Percentiles rank a stretch among this genome's conserved stretches.
Evolutionary conservation across 1,140 invertebrate genomes (phyloP).

Genomic region (Stenopsyche tienmushanensis): DNA sequence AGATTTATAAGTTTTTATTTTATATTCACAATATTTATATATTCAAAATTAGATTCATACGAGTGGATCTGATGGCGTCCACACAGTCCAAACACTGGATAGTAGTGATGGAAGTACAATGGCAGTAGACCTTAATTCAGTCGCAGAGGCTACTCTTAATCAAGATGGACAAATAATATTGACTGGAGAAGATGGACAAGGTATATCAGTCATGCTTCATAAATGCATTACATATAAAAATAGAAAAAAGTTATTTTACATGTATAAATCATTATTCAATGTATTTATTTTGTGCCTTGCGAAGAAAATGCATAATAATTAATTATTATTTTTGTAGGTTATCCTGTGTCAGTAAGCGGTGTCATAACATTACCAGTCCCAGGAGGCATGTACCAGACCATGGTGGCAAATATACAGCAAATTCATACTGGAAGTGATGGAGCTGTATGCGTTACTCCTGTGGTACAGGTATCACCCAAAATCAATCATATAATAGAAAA

Average conservation of each 20-base stretch:
- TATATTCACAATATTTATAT: too few species aligned
- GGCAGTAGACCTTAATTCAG: conserved; percentile 83
- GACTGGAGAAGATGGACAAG: conserved; percentile 90
- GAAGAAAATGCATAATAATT: too few species aligned
- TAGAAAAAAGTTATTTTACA: too few species aligned
- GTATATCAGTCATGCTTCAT: conserved; percentile 56
- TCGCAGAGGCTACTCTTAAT: conserved; percentile 81
- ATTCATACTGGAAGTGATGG: conserved; percentile 73
- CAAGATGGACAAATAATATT: conserved; percentile 94
- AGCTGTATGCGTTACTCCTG: conserved; percentile 77
- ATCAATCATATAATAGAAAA: conserved; percentile 1
- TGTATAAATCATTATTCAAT: too few species aligned
- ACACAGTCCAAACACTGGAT: conserved; percentile 76
- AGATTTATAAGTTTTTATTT: too few species aligned
- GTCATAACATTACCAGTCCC: conserved; percentile 95
- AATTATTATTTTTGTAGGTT: conserved; percentile 58
- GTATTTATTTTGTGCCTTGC: too few species aligned
- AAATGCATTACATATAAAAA: too few species aligned
- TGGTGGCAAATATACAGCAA: conserved; percentile 88
- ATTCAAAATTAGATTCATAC: conserved; percentile 81
- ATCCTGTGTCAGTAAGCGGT: conserved; percentile 85
- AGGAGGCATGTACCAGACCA: conserved; percentile 94
- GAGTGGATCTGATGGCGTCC: conserved; percentile 68
- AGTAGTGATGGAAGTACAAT: conserved; percentile 69
- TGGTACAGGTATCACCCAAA: conserved; percentile 70